Evolutionary conservation across 2,797 vertebrate species (phyloP).

Genomic region (Hoplostethus atlanticus): DNA sequence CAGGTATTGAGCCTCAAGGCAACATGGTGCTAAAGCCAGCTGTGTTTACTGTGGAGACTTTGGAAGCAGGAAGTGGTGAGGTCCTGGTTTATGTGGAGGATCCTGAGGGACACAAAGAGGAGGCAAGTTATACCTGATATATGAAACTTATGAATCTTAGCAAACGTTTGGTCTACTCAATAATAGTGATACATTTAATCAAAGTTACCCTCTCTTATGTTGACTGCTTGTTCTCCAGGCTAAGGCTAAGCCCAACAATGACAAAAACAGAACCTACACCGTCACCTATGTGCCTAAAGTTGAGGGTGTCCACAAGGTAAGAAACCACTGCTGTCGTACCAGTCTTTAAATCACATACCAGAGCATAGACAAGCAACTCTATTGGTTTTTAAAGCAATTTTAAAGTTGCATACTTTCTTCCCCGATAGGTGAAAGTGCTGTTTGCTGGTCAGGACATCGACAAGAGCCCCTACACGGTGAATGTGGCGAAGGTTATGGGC

Average conservation of each 20-base stretch:
- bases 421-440: slow-evolving; percentile 92
- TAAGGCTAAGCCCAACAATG: slow-evolving; percentile 93
- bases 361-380: neutral
- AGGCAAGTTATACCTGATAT: slow-evolving; percentile 80
- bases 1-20: slow-evolving; percentile 94
- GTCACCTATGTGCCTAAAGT: slow-evolving; percentile 96
- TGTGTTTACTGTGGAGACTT: slow-evolving; percentile 94
- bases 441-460: slow-evolving; percentile 97
- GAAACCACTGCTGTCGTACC: neutral
- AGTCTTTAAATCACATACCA: neutral
- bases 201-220: slow-evolving; percentile 16
- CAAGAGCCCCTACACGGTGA: slow-evolving; percentile 93
- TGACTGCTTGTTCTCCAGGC: slow-evolving; percentile 82
- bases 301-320: slow-evolving; percentile 94
- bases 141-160: neutral
- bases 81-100: slow-evolving; percentile 97
- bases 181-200: neutral
- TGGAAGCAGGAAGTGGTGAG: slow-evolving; percentile 91
- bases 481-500: slow-evolving; percentile 90
- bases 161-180: neutral
- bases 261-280: slow-evolving; percentile 91
- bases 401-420: slow-evolving; percentile 2
- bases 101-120: slow-evolving; percentile 96
- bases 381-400: neutral
- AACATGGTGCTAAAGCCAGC: slow-evolving; percentile 93